These are phyloP conservation scores for Sinonovacula constricta DNA, from an alignment of 1,140 invertebrate species.

Conservation along the genomic window DNA sequence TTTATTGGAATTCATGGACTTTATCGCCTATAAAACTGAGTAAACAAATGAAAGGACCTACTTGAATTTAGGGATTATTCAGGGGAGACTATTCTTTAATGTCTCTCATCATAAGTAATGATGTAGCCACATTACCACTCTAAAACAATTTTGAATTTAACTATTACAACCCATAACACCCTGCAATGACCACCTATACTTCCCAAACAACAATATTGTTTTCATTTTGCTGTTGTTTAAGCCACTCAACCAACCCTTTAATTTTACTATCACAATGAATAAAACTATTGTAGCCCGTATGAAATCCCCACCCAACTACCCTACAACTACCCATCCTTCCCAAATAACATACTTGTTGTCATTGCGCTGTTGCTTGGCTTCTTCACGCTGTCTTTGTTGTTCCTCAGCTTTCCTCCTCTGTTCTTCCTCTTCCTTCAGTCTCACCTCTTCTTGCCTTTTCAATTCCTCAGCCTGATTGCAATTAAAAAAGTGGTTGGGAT, in stretches of 20 bases:
- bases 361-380: conserved; percentile 20
- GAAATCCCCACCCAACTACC: not conserved
- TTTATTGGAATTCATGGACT: no score
- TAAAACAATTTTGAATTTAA: no score
- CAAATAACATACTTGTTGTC: conserved; percentile 29
- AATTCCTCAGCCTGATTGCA: conserved; percentile 26
- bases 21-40: no score
- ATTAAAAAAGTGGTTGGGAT: not conserved
- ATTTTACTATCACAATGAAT: not conserved
- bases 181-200: not conserved
- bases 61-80: no score
- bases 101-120: no score
- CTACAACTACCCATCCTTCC: not conserved
- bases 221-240: not conserved
- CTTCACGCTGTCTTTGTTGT: conserved; percentile 1
- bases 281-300: not conserved
- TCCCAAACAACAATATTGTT: not conserved
- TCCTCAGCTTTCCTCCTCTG: conserved; percentile 21
- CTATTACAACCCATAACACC: no score
- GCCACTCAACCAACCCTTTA: no score
- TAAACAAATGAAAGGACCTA: no score
- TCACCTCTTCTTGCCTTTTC: conserved; percentile 16
- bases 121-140: no score
- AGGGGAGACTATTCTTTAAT: no score
- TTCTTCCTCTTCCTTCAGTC: not conserved